phyloP scores from a whole-genome alignment of 2,797 vertebrate species.

The Amniataba percoides region DNA sequence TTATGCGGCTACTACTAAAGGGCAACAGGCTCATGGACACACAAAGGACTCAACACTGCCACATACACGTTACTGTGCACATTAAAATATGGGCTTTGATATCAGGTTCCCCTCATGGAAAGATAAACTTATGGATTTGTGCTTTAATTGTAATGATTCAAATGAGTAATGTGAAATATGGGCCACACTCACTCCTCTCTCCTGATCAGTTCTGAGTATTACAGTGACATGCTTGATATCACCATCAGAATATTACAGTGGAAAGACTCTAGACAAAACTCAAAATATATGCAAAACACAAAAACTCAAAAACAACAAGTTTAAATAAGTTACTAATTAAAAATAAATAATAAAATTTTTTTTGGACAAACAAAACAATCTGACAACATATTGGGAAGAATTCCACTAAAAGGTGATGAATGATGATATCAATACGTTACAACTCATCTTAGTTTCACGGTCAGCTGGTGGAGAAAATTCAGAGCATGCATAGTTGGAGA shows the following conservation, averaged over 20 bases:
- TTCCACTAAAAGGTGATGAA: not conserved
- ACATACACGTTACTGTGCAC: slow-evolving; percentile 9
- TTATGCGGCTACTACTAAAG: slow-evolving; percentile 61
- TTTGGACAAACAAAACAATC: not conserved
- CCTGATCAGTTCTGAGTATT: not conserved
- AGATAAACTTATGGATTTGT: not conserved
- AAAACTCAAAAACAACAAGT: not conserved
- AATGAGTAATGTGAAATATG: not conserved
- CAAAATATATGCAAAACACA: not conserved
- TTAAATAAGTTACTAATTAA: not conserved
- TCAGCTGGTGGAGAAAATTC: not conserved
- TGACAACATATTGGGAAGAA: not conserved
- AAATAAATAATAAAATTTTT: not conserved
- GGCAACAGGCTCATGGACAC: slow-evolving; percentile 45
- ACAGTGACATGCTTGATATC: not conserved
- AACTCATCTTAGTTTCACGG: not conserved
- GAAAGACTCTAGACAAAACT: not conserved
- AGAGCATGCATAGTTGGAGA: not conserved
- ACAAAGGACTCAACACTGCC: slow-evolving; percentile 33
- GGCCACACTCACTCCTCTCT: not conserved
- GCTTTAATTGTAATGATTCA: not conserved
- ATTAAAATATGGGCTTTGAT: slow-evolving; percentile 1
- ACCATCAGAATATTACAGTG: not conserved
- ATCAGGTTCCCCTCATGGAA: not conserved
- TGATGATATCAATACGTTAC: slow-evolving; percentile 1